Conservation (phyloP, 2,113 vertebrate genomes). For the Amphiprion ocellaris region DNA sequence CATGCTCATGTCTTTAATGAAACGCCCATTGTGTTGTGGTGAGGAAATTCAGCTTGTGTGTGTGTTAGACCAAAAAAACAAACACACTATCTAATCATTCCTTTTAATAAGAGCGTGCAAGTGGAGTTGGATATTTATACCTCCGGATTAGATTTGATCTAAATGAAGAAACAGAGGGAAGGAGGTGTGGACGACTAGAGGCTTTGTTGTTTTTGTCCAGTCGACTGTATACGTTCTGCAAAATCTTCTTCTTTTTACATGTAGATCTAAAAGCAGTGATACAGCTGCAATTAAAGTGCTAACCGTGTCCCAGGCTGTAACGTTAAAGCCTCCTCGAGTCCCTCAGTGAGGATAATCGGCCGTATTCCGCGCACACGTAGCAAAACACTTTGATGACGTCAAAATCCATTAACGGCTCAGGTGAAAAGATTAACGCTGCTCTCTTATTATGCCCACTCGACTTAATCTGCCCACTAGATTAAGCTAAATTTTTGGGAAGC, state of each 20-base stretch:
- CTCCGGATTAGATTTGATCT: conserved; percentile 71
- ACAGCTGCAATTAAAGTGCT: conserved; percentile 49
- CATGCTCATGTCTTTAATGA: conserved; percentile 67
- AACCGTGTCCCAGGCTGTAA: conserved; percentile 2
- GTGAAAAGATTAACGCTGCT: conserved; percentile 63
- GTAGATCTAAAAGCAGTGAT: conserved; percentile 42
- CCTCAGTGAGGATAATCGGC: conserved; percentile 50
- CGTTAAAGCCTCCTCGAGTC: conserved; percentile 41
- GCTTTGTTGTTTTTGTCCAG: conserved; percentile 45
- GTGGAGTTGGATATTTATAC: conserved; percentile 76
- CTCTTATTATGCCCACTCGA: conserved; percentile 51
- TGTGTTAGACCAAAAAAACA: conserved; percentile 71
- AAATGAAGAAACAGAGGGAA: conserved; percentile 62
- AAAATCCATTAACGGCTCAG: conserved; percentile 72
- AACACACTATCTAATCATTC: conserved; percentile 53
- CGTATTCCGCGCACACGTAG: conserved; percentile 21
- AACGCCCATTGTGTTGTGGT: conserved; percentile 56
- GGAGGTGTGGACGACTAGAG: conserved; percentile 50
- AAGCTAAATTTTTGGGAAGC: conserved; percentile 54
- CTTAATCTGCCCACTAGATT: conserved; percentile 69
- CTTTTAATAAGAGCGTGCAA: conserved; percentile 66
- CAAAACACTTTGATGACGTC: conserved; percentile 56
- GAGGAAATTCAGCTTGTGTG: conserved; percentile 69
- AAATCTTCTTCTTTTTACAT: conserved; percentile 52
- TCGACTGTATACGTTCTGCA: conserved; percentile 18